Conservation (phyloP, 2,113 vertebrate genomes). For the Sander vitreus region DNA sequence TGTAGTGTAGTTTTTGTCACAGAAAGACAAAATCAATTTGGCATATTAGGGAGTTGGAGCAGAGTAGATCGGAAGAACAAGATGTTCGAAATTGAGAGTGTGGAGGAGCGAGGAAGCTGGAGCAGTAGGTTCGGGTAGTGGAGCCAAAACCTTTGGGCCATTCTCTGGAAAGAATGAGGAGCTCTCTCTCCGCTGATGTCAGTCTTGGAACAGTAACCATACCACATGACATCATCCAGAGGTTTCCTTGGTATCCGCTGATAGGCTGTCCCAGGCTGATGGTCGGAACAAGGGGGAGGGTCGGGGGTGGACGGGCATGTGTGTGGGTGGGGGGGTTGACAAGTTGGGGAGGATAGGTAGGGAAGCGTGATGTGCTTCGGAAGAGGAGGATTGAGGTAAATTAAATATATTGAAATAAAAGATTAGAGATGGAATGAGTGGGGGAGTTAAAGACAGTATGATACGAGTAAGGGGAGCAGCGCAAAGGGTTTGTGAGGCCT, state of each 20-base stretch:
- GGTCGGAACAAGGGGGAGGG: neutral
- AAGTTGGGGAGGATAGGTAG: neutral
- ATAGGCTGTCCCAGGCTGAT: conserved; percentile 43
- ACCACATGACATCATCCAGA: conserved; percentile 75
- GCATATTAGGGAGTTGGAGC: neutral
- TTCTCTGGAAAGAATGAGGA: conserved; percentile 85
- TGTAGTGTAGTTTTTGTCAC: neutral
- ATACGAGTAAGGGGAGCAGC: conserved; percentile 14
- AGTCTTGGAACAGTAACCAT: conserved; percentile 71
- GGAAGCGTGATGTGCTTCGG: neutral
- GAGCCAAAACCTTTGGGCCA: conserved; percentile 57
- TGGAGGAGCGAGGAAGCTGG: conserved; percentile 15
- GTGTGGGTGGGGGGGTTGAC: neutral
- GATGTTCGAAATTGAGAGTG: conserved; percentile 10
- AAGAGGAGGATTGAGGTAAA: neutral
- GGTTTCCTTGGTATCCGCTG: conserved; percentile 55
- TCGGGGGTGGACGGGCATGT: neutral
- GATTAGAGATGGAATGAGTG: conserved; percentile 36
- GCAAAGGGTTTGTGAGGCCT: conserved; percentile 19
- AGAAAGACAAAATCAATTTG: neutral
- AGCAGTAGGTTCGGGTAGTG: conserved; percentile 30
- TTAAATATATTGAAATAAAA: conserved; percentile 5
- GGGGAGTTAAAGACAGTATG: neutral
- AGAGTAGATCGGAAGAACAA: conserved; percentile 11
- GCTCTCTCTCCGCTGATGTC: conserved; percentile 74